Base-by-base conservation (phyloP, 2,113 vertebrate genomes). In the Cricetomys ansorgei region DNA sequence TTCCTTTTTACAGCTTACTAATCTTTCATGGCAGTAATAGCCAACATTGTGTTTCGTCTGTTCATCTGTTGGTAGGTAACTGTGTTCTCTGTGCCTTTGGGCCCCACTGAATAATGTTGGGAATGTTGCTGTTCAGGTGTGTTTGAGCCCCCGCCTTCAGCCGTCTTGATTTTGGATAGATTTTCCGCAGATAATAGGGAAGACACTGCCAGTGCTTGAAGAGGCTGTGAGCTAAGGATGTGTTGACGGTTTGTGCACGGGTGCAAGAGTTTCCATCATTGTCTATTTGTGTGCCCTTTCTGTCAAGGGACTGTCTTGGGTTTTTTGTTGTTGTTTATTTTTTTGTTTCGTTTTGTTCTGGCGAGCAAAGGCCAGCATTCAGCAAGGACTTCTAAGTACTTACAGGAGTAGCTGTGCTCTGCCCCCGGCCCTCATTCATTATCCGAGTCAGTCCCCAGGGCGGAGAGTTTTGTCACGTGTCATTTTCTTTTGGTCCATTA, bases 401-500 rank as follows among this genome's bases (percentile, higher is more conserved):
- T 87, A 23, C 50, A 75, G 3, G 27, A 16, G 45, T 62, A 89
- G n/a, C 80, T 72, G 79, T 25, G 77, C 69, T 84, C 89, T 27
- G 48, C 69, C 55, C 67, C 64, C 25, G n/a, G 29, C 16, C 0
- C 65, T 92, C 53, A 29, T 67, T 94, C 37, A 23, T 72, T 77
- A 4, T 17, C 43, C 9, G 50, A 79, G n/a, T 45, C 72, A 45
- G 48, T 88, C n/a, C 40, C 77, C 64, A 45, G 77, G 85, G 77
- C 79, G 72, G 7, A 45, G 57, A 19, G 23, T 67, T 57, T 93
- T 73, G 79, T 55, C 48, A 31, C 50, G 7, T 90, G 40, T 89
- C 77, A 55, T 62, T 27, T 89, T 91, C 40, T 67, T 64, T 65
- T 88, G 53, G 45, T 57, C 90, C 81, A 72, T 92, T 95, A 94